A percentile compares a stretch with the other conserved stretches of the same genome.
Conservation (phyloP, 2,797 vertebrate genomes). For the Thamnophis elegans region DNA sequence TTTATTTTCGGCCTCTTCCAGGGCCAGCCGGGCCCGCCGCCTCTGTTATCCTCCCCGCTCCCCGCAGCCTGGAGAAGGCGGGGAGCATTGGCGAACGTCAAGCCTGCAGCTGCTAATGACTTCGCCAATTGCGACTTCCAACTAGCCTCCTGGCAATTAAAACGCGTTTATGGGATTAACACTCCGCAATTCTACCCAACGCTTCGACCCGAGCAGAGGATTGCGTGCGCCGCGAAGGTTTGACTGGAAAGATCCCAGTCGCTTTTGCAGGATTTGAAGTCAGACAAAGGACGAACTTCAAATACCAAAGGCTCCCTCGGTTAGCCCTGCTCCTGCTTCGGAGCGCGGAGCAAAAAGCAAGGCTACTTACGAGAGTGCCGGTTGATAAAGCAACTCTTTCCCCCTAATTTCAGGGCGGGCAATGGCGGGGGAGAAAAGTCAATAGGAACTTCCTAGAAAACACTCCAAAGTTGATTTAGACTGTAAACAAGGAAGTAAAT, state of each 20-base stretch:
- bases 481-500: constrained; percentile 32
- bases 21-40: not conserved
- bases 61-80: not conserved
- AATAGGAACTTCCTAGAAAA: constrained; percentile 27
- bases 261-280: constrained; percentile 11
- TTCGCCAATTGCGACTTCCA: not conserved
- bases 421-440: constrained; percentile 26
- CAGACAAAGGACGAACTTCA: not conserved
- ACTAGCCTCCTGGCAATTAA: constrained; percentile 17
- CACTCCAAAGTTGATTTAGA: constrained; percentile 38
- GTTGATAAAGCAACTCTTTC: constrained; percentile 29
- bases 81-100: not conserved
- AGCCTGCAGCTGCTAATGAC: not conserved
- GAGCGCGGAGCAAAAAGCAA: not conserved
- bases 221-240: not conserved
- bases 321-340: not conserved
- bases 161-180: constrained; percentile 7
- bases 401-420: constrained; percentile 26
- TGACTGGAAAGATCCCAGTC: not conserved
- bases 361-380: constrained; percentile 14
- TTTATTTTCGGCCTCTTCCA: not conserved
- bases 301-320: not conserved
- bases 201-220: not conserved
- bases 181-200: not conserved
- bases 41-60: not conserved